phyloP scores from a whole-genome alignment of 2,888 invertebrate genomes.

The Sialis fuliginosa region DNA sequence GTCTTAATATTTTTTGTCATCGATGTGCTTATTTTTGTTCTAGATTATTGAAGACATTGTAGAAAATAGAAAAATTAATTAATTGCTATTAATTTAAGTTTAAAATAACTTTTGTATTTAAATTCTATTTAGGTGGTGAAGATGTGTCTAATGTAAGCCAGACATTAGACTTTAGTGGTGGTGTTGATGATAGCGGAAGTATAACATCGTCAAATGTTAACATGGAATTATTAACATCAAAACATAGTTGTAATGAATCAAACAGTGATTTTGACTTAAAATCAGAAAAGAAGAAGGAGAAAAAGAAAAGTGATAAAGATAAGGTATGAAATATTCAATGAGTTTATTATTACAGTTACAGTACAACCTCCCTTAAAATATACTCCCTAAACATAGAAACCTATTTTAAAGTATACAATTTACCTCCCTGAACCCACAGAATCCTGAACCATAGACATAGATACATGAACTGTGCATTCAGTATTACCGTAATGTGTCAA shows the following conservation, averaged over 20 bases:
- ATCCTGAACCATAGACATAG: no score
- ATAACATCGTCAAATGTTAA: conserved; percentile 35
- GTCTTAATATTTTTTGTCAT: background rate
- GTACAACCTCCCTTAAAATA: no score
- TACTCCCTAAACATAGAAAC: no score
- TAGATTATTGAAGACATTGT: background rate
- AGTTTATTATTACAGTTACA: no score
- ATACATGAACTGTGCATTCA: no score
- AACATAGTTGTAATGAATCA: conserved; percentile 32
- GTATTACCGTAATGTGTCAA: no score
- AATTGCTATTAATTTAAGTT: background rate
- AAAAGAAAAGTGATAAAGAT: conserved; percentile 19
- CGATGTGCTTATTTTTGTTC: background rate
- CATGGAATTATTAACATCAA: conserved; percentile 32
- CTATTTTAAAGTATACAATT: no score
- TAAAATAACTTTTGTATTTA: background rate
- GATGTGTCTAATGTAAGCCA: conserved; percentile 26
- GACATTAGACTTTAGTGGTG: conserved; percentile 31
- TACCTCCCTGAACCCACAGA: no score
- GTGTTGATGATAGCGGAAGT: conserved; percentile 30
- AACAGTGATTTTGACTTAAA: conserved; percentile 30
- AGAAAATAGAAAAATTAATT: background rate
- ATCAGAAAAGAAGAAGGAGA: conserved; percentile 19
- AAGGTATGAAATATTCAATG: conserved; percentile 7
- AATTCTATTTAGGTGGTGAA: conserved; percentile 22